A percentile compares a stretch with the other conserved stretches of the same genome.
Evolutionary conservation across 2,113 vertebrate species (phyloP).

Genomic region (Notothenia coriiceps): DNA sequence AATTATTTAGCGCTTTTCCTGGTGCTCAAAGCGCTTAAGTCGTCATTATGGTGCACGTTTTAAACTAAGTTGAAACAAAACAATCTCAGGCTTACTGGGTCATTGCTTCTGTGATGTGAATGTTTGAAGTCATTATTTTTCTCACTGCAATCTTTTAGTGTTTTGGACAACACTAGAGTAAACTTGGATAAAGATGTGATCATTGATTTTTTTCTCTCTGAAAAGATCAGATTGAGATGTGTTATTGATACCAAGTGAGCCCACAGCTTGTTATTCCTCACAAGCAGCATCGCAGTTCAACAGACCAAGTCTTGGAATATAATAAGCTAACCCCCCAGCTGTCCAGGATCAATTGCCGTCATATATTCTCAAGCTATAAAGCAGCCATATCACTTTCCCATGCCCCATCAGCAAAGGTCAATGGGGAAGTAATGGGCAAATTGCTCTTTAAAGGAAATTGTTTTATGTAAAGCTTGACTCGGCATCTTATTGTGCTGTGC

Average conservation of each 20-base stretch:
- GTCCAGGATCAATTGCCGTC: neutral
- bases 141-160: neutral
- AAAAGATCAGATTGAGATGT: neutral
- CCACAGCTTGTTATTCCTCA: neutral
- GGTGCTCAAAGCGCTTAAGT: no score
- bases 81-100: no score
- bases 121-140: no score
- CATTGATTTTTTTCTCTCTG: neutral
- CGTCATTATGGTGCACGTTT: no score
- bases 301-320: neutral
- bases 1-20: no score
- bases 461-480: conserved; percentile 15
- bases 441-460: neutral
- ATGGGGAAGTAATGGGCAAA: neutral
- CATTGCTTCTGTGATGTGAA: no score
- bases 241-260: neutral
- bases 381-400: neutral
- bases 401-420: neutral
- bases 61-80: no score
- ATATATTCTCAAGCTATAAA: neutral
- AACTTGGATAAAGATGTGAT: neutral
- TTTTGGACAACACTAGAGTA: neutral
- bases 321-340: neutral
- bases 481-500: neutral
- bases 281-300: neutral